phyloP scores from a whole-genome alignment of 2,797 vertebrate genomes.

The Parambassis ranga region DNA sequence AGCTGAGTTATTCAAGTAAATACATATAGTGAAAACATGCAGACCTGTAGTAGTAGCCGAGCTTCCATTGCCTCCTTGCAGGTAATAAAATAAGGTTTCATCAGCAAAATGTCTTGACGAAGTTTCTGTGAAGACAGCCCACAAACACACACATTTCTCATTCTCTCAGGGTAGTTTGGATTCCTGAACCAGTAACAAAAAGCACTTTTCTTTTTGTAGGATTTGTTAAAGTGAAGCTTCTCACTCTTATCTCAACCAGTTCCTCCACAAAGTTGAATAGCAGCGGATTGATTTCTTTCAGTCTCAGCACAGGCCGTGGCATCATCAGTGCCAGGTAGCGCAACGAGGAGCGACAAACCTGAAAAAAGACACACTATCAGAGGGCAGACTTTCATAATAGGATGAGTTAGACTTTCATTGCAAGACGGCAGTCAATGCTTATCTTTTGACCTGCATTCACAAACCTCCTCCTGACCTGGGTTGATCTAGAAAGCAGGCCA shows the following conservation, averaged over 20 bases:
- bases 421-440: background rate
- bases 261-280: conserved; percentile 98
- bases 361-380: conserved; percentile 17
- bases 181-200: no score
- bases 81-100: conserved; percentile 98
- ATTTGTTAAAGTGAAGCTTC: conserved; percentile 24
- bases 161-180: background rate
- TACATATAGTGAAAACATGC: no score
- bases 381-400: background rate
- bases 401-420: background rate
- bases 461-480: background rate
- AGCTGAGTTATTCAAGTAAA: no score
- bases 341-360: conserved; percentile 96
- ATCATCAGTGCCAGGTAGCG: conserved; percentile 96
- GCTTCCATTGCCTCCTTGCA: conserved; percentile 98
- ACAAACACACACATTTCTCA: background rate
- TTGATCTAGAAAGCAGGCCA: background rate
- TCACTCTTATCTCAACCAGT: conserved; percentile 95
- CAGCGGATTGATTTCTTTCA: conserved; percentile 94
- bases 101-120: conserved; percentile 95
- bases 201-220: no score
- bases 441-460: background rate
- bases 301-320: conserved; percentile 89
- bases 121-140: conserved; percentile 83
- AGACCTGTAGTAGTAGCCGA: conserved; percentile 90